Base-by-base conservation (phyloP, 2,113 vertebrate genomes). In the Cavia aperea region DNA sequence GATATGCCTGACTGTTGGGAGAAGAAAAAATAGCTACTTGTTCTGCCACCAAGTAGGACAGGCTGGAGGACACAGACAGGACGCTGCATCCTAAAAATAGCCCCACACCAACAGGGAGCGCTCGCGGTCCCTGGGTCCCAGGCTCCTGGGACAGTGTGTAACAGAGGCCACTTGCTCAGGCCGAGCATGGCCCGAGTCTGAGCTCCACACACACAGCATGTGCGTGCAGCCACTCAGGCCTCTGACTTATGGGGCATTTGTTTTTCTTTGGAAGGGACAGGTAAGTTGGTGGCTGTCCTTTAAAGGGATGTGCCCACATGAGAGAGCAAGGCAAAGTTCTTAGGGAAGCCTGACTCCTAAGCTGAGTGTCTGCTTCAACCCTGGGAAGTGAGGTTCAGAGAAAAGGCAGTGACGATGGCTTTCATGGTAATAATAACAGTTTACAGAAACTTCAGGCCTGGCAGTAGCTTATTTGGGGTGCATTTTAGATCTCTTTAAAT, bases 81-180 rank as follows among this genome's bases (percentile, higher is more conserved):
- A 58, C 21, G 16, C 89, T 63, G 5, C 8, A 1, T n/a, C 93
- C 96, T 96, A 86, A 95, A 96, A 96, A 82, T 89, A 96, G 93
- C 33, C 93, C 63, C 33, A 1, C 0, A 21, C 26, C 90, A 18
- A 16, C 78, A 51, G 19, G 54, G 31, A n/a, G 86, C 1, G 11
- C 36, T 24, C 90, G 46, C 21, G 39, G 43, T 81, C 29, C 73
- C 43, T 26, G 43, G 72, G 24, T 46, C 56, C 21, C 0, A 0
- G 81, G 83, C 36, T 24, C 68, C 8, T 12, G 36, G 77, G 87
- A 87, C 72, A 24, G 93, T 85, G 89, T 63, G 63, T 79, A 82
- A 82, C 43, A 89, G 1, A 0, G 78, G 72, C 24, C 60, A 2
- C 12, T 5, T 2, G 8, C 90, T 90, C 23, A 16, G 73, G 87